These are phyloP conservation scores for Mesorhabditis sp. DNA, from an alignment of 2,888 invertebrate species.

Conservation along the genomic window DNA sequence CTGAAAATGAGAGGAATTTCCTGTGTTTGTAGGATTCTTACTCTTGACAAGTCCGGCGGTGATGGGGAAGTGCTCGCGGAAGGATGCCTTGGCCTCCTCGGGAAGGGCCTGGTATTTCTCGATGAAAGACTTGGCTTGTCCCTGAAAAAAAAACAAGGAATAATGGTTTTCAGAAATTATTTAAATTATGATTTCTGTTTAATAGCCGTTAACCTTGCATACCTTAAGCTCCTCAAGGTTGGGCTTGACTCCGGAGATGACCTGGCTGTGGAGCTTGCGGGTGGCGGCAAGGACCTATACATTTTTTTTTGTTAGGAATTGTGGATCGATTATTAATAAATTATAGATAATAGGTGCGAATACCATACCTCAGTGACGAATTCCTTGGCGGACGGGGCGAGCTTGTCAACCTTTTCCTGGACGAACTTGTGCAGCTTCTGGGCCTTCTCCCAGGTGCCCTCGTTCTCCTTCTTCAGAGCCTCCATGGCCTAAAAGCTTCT, in stretches of 20 bases:
- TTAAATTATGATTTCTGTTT: not conserved
- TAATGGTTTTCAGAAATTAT: no score
- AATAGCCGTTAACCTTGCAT: not conserved
- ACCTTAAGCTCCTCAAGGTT: constrained; percentile 6
- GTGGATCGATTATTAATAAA: no score
- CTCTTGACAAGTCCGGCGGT: constrained; percentile 3
- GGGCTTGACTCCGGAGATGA: not conserved
- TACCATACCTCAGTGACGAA: constrained; percentile 14
- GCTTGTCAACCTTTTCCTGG: constrained; percentile 14
- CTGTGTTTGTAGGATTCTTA: not conserved
- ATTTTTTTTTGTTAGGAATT: not conserved
- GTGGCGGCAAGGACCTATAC: not conserved
- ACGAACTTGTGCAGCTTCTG: constrained; percentile 15
- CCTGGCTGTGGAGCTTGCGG: not conserved
- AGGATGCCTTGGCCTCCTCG: constrained; percentile 3
- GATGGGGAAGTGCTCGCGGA: constrained; percentile 5
- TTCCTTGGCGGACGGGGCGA: constrained; percentile 17
- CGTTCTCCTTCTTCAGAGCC: not conserved
- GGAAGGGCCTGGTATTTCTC: constrained; percentile 4
- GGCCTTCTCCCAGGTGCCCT: not conserved
- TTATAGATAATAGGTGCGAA: no score
- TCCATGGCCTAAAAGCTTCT: not conserved
- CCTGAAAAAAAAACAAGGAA: not conserved
- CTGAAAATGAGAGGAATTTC: not conserved
- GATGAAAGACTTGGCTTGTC: not conserved